Evolutionary conservation across 2,113 vertebrate species (phyloP), one percentile per base, ranked within the genome.

Genomic region (Cromileptes altivelis): DNA sequence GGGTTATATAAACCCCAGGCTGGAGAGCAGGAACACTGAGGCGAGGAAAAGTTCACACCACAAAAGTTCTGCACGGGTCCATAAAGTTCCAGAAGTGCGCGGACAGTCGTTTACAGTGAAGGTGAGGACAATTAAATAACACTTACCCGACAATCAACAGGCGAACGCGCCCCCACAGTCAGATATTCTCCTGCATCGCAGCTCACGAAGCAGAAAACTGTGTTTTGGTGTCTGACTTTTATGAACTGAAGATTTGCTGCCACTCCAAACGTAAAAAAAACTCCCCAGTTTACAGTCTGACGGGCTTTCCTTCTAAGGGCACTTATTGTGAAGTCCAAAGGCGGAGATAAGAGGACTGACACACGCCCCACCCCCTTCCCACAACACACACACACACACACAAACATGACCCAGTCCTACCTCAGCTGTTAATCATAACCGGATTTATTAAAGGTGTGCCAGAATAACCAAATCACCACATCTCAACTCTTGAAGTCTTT

Each of bases 301-400:
- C 88, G 81, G 81, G 63, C 77, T 90, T 57, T 91, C 94, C 93
- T 94, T 95, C 92, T 94, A 94, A 85, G 93, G 94, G 76, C 88
- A 91, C 89, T 93, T 82, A 86, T 81, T 89, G 90, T 87, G 81
- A 42, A 84, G 88, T 70, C 78, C 70, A 87, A 63, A 88, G 92
- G 93, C 92, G 92, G 92, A 81, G 93, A 91, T 81, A 90, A 81
- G 52, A 25, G 17, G 47, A 47, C 11, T 62, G 18, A 65, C 69
- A 12, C 12, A 81, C 61, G 85, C 86, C 77, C 92, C 93, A 85
- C 92, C 90, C 87, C 84, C 60, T 58, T 45, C 56, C 60, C 40
- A 21, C 19, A 53, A 30, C 75, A 19, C 70, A 37, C 57, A 53
- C 84, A 50, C 49, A 42, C 49, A n/a, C 56, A 63, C 50, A 27